Evolutionary conservation across 2,113 vertebrate species (phyloP).

Genomic region (Octodon degus): DNA sequence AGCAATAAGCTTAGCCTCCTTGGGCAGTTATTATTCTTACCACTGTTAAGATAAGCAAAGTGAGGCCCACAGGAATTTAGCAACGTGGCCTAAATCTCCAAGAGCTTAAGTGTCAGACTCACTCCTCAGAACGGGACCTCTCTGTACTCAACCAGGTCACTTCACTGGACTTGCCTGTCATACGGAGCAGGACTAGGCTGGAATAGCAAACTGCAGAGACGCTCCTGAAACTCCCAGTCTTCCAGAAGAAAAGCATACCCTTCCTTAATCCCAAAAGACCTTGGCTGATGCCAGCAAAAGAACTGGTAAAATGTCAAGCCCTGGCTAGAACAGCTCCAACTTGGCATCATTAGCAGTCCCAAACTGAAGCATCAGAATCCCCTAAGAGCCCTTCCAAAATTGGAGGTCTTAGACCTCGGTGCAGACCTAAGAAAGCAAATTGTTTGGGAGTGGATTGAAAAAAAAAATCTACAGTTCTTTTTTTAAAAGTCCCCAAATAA

Average conservation of each 20-base stretch:
- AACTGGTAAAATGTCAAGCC: background rate
- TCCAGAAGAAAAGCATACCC: background rate
- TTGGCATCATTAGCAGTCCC: background rate
- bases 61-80: background rate
- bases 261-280: background rate
- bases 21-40: background rate
- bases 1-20: background rate
- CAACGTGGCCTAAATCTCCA: background rate
- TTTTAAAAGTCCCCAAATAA: background rate
- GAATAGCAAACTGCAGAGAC: background rate
- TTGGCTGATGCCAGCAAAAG: background rate
- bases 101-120: background rate
- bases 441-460: background rate
- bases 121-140: background rate
- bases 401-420: background rate
- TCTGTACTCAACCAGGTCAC: background rate
- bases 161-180: background rate
- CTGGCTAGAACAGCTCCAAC: background rate
- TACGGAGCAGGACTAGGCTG: background rate
- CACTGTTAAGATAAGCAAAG: background rate
- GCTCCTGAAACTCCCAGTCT: background rate
- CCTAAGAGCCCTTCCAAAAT: background rate
- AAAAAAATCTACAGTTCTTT: background rate
- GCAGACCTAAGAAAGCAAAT: background rate
- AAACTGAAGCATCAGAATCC: background rate